Conservation (phyloP, 1,140 invertebrate species). For the Hyposmocoma kahamanoa region DNA sequence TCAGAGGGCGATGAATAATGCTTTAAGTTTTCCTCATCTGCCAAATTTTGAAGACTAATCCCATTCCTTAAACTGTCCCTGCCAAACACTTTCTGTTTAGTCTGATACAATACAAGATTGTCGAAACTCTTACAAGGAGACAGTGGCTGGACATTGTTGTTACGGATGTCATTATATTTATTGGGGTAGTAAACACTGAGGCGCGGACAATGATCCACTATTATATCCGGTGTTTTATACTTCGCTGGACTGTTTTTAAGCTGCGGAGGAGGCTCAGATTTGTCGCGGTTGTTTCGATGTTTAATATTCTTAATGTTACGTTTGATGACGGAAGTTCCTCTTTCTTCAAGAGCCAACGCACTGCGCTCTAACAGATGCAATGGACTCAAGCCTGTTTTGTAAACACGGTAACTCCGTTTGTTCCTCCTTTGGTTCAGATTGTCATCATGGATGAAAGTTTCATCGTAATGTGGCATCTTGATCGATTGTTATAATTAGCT, state of each 20-base stretch:
- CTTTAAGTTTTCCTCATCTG: slow-evolving; percentile 48
- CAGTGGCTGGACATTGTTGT: slow-evolving; percentile 50
- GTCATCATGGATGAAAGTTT: slow-evolving; percentile 70
- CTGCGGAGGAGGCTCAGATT: slow-evolving; percentile 20
- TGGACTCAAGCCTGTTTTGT: slow-evolving; percentile 60
- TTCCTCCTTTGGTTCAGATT: slow-evolving; percentile 69
- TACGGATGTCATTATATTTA: slow-evolving; percentile 54
- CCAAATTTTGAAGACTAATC: slow-evolving; percentile 56
- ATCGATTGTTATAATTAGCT: neutral
- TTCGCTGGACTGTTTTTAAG: slow-evolving; percentile 10
- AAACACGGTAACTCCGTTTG: slow-evolving; percentile 69
- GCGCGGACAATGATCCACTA: slow-evolving; percentile 39
- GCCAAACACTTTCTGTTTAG: slow-evolving; percentile 20
- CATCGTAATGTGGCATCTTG: slow-evolving; percentile 71
- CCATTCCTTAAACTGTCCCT: slow-evolving; percentile 50
- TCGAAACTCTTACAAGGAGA: slow-evolving; percentile 62
- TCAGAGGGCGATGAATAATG: slow-evolving; percentile 47
- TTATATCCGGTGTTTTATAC: slow-evolving; percentile 37
- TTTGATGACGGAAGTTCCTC: slow-evolving; percentile 58
- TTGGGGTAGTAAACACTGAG: slow-evolving; percentile 50
- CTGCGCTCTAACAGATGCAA: slow-evolving; percentile 35
- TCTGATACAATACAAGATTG: slow-evolving; percentile 45
- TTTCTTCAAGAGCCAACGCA: slow-evolving; percentile 47
- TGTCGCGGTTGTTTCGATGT: slow-evolving; percentile 43
- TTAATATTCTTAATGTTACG: slow-evolving; percentile 64